phyloP scores from a whole-genome alignment of 2,888 invertebrate species.

The Drosophila gaucha region DNA sequence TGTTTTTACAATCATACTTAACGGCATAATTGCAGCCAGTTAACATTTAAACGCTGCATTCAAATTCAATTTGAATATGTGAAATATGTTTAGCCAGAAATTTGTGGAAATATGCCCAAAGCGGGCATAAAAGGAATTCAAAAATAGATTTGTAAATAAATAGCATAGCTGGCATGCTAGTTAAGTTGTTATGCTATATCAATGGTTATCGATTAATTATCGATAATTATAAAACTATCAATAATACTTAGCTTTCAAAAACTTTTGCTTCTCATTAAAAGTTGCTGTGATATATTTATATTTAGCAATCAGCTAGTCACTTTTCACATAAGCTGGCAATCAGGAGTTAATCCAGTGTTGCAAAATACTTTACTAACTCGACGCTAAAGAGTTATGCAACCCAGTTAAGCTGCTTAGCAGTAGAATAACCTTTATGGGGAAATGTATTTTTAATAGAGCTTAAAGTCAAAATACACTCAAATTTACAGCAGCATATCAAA shows the following conservation, averaged over 20 bases:
- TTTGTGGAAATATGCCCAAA: neutral
- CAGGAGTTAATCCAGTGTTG: neutral
- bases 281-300: too few species aligned
- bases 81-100: neutral
- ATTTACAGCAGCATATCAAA: slow-evolving; percentile 41
- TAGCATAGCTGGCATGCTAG: too few species aligned
- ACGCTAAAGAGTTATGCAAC: neutral
- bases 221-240: too few species aligned
- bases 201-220: too few species aligned
- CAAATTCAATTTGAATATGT: neutral
- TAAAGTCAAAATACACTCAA: slow-evolving; percentile 8
- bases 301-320: too few species aligned
- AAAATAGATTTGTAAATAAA: too few species aligned
- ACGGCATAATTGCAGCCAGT: slow-evolving; percentile 29
- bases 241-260: too few species aligned
- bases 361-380: neutral
- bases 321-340: neutral
- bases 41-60: slow-evolving; percentile 21
- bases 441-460: slow-evolving; percentile 4
- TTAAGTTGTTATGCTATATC: too few species aligned
- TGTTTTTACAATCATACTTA: slow-evolving; percentile 52
- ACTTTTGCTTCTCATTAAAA: too few species aligned
- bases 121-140: too few species aligned
- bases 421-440: neutral
- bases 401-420: neutral